phyloP scores from a whole-genome alignment of 2,113 vertebrate species.

The Myocastor coypus region DNA sequence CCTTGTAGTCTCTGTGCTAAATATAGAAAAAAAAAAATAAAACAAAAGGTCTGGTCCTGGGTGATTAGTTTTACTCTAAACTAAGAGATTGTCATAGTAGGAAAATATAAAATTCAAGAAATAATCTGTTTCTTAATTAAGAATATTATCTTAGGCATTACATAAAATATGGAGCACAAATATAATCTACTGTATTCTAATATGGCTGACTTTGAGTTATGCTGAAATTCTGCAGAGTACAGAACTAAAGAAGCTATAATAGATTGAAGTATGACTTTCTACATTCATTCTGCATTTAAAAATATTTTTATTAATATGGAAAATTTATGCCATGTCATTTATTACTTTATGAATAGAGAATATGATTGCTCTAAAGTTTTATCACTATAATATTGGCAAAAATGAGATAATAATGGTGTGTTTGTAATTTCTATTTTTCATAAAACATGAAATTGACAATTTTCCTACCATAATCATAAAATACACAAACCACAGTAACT shows the following conservation, averaged over 20 bases:
- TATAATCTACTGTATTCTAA: not conserved
- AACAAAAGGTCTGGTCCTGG: not conserved
- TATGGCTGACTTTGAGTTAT: not conserved
- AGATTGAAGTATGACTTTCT: not conserved
- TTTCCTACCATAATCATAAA: constrained; percentile 7
- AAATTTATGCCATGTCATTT: not conserved
- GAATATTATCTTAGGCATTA: not conserved
- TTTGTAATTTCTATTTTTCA: constrained; percentile 17
- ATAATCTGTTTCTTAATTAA: not conserved
- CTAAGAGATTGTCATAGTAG: not conserved
- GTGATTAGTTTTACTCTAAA: constrained; percentile 22
- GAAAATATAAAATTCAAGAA: constrained; percentile 42
- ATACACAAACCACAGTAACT: not conserved
- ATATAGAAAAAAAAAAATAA: too few relatives aligned
- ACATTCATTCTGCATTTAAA: constrained; percentile 5
- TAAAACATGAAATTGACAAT: constrained; percentile 22
- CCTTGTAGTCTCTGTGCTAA: too few relatives aligned
- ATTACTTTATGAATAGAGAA: not conserved
- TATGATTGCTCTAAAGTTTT: constrained; percentile 9
- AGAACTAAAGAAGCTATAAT: not conserved
- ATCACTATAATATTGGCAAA: constrained; percentile 9
- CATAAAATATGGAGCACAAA: constrained; percentile 56
- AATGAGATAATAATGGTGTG: not conserved
- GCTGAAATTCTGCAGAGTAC: not conserved
- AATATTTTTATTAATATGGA: constrained; percentile 18